Conservation (phyloP, 2,113 vertebrate genomes). For the Cathartes aura region DNA sequence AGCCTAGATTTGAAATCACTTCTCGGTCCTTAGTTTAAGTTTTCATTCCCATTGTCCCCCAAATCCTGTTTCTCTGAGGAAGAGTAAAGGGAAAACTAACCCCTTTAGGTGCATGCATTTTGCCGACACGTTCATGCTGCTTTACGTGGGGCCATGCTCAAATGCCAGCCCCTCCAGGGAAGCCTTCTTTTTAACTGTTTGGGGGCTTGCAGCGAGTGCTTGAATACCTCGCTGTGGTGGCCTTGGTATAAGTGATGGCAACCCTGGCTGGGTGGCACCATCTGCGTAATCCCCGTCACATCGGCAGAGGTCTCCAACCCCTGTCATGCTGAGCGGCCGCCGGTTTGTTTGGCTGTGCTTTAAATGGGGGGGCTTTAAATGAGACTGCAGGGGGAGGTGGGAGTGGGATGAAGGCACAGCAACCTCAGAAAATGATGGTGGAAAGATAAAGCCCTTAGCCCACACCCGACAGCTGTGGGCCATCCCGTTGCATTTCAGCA, state of each 20-base stretch:
- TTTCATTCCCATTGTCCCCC: accelerated
- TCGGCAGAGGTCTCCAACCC: background rate
- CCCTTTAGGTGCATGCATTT: accelerated
- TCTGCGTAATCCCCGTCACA: accelerated
- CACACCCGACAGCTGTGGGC: accelerated
- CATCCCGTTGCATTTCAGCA: background rate
- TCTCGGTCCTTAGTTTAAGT: background rate
- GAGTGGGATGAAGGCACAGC: background rate
- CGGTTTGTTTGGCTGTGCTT: background rate
- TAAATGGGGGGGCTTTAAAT: background rate
- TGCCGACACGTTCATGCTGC: accelerated
- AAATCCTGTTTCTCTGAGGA: background rate
- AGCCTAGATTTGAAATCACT: background rate
- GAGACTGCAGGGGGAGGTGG: background rate
- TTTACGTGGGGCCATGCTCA: accelerated
- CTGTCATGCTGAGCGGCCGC: accelerated
- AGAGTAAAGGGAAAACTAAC: background rate
- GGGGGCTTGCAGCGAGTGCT: background rate
- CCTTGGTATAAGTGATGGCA: accelerated
- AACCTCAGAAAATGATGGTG: background rate
- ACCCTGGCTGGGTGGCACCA: background rate
- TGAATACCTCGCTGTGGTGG: background rate
- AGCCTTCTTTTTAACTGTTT: background rate
- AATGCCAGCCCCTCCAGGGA: too few relatives aligned
- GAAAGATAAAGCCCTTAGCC: background rate